Evolutionary conservation across 1,140 invertebrate genomes (phyloP).

Genomic region (Diuraphis noxia): DNA sequence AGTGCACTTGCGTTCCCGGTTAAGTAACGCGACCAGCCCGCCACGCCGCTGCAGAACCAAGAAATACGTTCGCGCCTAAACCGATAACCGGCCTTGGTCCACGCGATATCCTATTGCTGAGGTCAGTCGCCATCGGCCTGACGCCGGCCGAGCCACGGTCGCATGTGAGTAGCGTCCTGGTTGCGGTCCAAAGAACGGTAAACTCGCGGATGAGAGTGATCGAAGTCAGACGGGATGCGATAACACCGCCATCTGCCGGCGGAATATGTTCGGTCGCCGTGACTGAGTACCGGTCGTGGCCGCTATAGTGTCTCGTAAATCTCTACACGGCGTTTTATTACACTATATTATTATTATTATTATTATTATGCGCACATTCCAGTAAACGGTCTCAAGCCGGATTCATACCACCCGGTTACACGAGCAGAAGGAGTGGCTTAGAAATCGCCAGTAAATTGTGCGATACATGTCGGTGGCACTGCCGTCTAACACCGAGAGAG

Average conservation of each 20-base stretch:
- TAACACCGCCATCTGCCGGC: constrained; percentile 9
- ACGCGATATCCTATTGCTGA: neutral
- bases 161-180: neutral
- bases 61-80: too few species aligned
- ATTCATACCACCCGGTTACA: neutral
- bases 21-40: neutral
- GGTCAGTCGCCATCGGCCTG: neutral
- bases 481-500: too few species aligned
- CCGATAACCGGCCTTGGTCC: too few species aligned
- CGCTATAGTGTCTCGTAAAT: neutral
- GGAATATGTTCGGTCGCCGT: neutral
- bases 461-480: too few species aligned
- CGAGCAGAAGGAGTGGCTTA: neutral
- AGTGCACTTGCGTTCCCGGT: fast-evolving
- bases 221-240: neutral
- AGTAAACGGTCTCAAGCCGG: neutral
- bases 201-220: neutral
- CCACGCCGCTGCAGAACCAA: neutral
- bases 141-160: neutral
- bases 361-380: neutral
- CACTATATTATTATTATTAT: too few species aligned
- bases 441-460: neutral
- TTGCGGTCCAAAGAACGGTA: neutral
- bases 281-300: neutral
- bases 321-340: neutral